Base-by-base conservation (phyloP, 2,888 invertebrate species). In the Meloe dianella region DNA sequence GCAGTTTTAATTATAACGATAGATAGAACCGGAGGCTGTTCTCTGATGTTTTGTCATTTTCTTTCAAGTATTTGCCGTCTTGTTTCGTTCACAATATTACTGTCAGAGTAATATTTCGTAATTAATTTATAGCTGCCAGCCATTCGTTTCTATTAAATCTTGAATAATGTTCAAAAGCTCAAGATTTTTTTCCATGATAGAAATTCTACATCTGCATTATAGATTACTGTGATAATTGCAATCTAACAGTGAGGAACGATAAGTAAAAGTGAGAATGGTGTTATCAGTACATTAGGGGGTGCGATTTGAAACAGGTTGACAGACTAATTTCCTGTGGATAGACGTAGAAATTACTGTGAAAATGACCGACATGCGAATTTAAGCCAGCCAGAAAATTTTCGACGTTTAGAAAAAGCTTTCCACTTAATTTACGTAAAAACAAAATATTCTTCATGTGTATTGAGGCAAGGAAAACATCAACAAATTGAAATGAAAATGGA, bases 251-350 rank as follows among this genome's bases (percentile, higher is more conserved):
- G 22, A 20, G n/a, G 10, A 51, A 22, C 47, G 22, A 51, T 51
- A 20, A 22, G 22, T 10, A 51, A 51, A 51, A 22, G 24, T 24
- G 54, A 41, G 24, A 54, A 20, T 54, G 12, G 22, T 54, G 24
- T 24, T 54, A 54, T 54, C 54, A 24, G 54, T 54, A 24, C 12
- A 54, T 54, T 54, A 20, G 20, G 5, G 4, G 12, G 54, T 12
- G 54, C 5, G 22, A 54, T 54, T 24, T 24, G 54, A 24, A 54
- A 54, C 54, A 24, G 54, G 24, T 54, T 20, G 54, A 54, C 54
- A 54, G 54, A 22, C 54, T 24, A 54, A 54, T 54, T 54, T 54
- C 54, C 54, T 54, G 54, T 24, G 24, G 54, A 54, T 54, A 54
- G 12, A 24, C 10, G 54, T 54, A 22, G 54, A 24, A 54, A 54